A percentile compares a stretch with the other conserved stretches of the same genome.
Conservation (phyloP, 2,113 vertebrate species). For the Dasyprocta punctata region DNA sequence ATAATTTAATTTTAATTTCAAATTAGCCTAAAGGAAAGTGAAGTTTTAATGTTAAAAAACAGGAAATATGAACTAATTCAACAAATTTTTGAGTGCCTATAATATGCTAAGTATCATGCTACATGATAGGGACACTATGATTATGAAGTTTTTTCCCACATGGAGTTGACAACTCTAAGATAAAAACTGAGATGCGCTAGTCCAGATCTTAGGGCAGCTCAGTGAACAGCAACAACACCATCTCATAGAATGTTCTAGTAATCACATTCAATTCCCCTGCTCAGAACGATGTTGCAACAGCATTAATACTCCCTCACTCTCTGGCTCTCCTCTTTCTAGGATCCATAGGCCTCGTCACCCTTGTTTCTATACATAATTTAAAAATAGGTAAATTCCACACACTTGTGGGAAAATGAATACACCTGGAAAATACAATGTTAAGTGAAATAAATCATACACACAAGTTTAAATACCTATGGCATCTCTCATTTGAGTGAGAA, state of each 20-base stretch:
- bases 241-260: neutral
- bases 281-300: neutral
- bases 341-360: no score
- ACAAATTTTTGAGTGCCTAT: neutral
- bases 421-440: neutral
- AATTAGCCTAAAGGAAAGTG: neutral
- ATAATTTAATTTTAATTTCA: constrained; percentile 17
- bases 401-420: neutral
- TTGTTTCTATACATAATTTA: neutral
- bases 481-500: neutral
- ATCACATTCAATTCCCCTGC: neutral
- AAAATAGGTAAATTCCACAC: neutral
- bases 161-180: neutral
- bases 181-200: neutral
- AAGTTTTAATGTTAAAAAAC: neutral
- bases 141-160: neutral
- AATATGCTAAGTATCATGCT: neutral
- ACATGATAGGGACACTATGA: neutral
- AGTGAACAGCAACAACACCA: neutral
- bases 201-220: neutral
- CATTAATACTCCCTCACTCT: neutral
- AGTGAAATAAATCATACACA: neutral
- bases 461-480: neutral
- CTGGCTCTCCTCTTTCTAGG: neutral
- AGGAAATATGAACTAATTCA: neutral